Evolutionary conservation across 1,140 invertebrate species (phyloP), one percentile per base, ranked within the genome.

Genomic region (Radopholus similis): DNA sequence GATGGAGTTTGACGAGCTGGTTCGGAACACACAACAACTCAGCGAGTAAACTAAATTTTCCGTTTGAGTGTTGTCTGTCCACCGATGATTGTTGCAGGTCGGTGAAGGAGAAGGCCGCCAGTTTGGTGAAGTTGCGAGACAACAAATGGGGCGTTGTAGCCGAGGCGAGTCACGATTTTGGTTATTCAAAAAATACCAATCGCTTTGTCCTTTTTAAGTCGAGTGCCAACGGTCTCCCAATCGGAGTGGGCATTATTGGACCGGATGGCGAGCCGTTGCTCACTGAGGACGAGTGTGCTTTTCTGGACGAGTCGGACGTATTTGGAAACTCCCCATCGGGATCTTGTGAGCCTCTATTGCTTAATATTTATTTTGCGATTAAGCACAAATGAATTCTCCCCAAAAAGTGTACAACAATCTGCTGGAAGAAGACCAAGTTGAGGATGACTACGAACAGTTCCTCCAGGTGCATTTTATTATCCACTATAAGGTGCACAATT

Each of bases 361-460:
- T 0, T 30, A 26, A n/a, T 18, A 11, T 4, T 44, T 69, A 35
- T 13, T 2, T 34, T 34, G 5, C 9, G 15, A 30, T n/a, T n/a
- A n/a, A n/a, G n/a, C n/a, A n/a, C n/a, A n/a, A n/a, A n/a, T n/a
- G n/a, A n/a, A n/a, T n/a, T n/a, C n/a, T n/a, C n/a, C n/a, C n/a
- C 40, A 21, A 15, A 18, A 51, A 60, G n/a, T 18, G 9, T 49
- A 26, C 23, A 55, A 21, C 21, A 42, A 37, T 69, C 28, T 35
- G 11, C 34, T 72, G 15, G 60, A 71, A 11, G 69, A 66, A 40
- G 54, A 56, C 30, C 44, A 66, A 9, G 53, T 72, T 30, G 30
- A 37, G 9, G 71, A 76, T 32, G 73, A 76, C 21, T 74, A 76
- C 40, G 72, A 74, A 28, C 44, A 56, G 40, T 74, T 76, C 54